phyloP scores from a whole-genome alignment of 2,797 vertebrate genomes.

The Oceanodroma leucorhoa region DNA sequence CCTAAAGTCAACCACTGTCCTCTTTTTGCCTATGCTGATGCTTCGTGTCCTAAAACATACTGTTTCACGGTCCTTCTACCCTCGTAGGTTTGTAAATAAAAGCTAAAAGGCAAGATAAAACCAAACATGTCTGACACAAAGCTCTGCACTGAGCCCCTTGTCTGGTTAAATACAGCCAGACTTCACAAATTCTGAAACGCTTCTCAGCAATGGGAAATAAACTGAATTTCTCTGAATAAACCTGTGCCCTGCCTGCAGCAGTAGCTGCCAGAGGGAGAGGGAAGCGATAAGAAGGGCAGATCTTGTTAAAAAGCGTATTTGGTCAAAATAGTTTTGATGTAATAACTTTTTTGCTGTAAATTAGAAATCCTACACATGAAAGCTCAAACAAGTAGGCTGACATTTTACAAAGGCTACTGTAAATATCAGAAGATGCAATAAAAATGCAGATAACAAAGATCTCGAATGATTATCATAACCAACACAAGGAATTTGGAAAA shows the following conservation, averaged over 20 bases:
- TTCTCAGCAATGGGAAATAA: not conserved
- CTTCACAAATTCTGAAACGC: not conserved
- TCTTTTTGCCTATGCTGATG: not conserved
- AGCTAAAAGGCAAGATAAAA: not conserved
- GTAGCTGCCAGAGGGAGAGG: not conserved
- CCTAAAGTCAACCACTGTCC: not conserved
- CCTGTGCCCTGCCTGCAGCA: not conserved
- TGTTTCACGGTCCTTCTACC: fast-evolving
- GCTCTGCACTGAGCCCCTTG: not conserved
- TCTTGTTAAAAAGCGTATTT: not conserved
- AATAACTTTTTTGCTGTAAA: not conserved
- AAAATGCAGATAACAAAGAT: not conserved
- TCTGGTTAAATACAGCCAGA: not conserved
- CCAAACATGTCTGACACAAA: not conserved
- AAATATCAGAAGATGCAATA: not conserved
- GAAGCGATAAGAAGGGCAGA: not conserved
- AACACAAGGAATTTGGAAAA: not conserved
- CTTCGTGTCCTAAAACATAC: not conserved
- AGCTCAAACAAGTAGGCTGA: not conserved
- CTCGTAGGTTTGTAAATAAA: not conserved
- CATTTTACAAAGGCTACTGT: conserved; percentile 3
- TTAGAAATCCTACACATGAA: not conserved
- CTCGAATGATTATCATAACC: not conserved
- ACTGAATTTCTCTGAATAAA: not conserved
- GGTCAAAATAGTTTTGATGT: not conserved